These are phyloP conservation scores for Mus minutoides DNA, from an alignment of 2,797 vertebrate genomes.

Conservation along the genomic window DNA sequence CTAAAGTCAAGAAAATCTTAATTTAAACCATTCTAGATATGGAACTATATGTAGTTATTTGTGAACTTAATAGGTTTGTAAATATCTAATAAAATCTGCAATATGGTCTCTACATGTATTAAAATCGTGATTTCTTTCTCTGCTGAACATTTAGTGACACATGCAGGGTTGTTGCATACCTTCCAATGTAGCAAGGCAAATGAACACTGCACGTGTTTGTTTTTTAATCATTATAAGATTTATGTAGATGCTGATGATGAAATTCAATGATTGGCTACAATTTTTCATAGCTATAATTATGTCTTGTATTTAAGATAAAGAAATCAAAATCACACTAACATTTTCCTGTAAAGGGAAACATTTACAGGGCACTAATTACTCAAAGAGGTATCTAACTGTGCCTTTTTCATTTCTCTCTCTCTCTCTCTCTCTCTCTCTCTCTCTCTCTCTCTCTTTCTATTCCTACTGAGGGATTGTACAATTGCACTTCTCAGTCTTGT, in stretches of 20 bases:
- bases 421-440: no score
- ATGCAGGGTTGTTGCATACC: not conserved
- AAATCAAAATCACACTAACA: slow-evolving; percentile 21
- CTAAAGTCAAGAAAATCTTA: not conserved
- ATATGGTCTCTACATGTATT: not conserved
- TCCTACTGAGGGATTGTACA: not conserved
- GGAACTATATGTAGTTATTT: not conserved
- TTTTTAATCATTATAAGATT: not conserved
- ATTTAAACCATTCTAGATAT: not conserved
- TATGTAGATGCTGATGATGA: not conserved
- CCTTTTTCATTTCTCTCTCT: slow-evolving; percentile 5
- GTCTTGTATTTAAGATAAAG: slow-evolving; percentile 37
- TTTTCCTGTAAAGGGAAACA: slow-evolving; percentile 20
- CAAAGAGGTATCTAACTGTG: slow-evolving; percentile 15
- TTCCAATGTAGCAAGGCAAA: not conserved
- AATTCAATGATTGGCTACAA: slow-evolving; percentile 1
- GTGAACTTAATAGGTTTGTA: not conserved
- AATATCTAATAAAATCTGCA: not conserved
- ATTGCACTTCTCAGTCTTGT: slow-evolving; percentile 2
- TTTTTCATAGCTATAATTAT: not conserved
- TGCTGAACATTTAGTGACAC: not conserved
- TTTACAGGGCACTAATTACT: not conserved
- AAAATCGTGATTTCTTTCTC: not conserved
- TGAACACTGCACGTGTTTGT: not conserved
- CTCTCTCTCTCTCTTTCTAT: not conserved